phyloP scores from a whole-genome alignment of 2,888 invertebrate species.

The Cephus nigrinus region DNA sequence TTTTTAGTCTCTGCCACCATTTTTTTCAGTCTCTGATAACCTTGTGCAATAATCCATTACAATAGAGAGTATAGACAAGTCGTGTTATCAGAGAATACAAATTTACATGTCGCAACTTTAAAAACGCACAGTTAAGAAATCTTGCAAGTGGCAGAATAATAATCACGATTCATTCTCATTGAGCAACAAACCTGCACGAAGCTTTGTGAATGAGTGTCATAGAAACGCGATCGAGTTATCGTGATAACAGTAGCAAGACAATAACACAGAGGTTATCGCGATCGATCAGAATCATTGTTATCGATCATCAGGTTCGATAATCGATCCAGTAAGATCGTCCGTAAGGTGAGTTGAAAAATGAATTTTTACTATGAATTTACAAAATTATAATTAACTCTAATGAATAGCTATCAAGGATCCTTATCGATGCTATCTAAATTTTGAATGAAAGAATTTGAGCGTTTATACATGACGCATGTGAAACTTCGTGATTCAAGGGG shows the following conservation, averaged over 20 bases:
- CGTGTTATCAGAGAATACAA: slow-evolving; percentile 31
- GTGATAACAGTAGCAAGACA: slow-evolving; percentile 28
- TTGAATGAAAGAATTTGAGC: neutral
- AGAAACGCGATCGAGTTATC: slow-evolving; percentile 47
- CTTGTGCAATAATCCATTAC: neutral
- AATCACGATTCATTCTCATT: slow-evolving; percentile 49
- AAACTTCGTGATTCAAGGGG: slow-evolving; percentile 12
- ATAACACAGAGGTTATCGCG: neutral
- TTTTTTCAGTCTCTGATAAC: neutral
- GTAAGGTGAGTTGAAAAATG: neutral
- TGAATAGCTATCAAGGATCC: neutral
- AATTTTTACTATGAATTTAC: neutral
- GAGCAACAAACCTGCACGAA: slow-evolving; percentile 29
- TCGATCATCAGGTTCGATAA: neutral
- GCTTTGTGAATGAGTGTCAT: neutral
- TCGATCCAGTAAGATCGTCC: neutral
- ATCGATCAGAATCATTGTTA: neutral
- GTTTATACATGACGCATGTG: neutral
- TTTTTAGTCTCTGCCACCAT: neutral
- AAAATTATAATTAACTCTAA: neutral
- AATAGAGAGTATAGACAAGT: neutral
- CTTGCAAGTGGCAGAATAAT: slow-evolving; percentile 22
- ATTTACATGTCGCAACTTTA: slow-evolving; percentile 34
- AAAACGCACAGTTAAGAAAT: neutral
- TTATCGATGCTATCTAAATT: neutral